Evolutionary conservation across 2,113 vertebrate species (phyloP).

Genomic region (Indri indri): DNA sequence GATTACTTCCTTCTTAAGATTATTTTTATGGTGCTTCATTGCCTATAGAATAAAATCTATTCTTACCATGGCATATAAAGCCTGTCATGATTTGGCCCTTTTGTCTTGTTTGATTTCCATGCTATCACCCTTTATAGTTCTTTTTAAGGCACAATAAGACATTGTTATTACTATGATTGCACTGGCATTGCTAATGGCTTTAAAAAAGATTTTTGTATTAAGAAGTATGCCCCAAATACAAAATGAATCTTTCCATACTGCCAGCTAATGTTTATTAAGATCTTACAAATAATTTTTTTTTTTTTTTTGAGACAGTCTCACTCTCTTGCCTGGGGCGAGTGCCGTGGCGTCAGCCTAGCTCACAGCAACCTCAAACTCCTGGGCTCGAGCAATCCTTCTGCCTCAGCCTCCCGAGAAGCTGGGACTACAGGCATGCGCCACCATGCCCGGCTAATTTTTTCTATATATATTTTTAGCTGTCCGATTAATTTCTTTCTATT

Average conservation of each 20-base stretch:
- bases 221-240: background rate
- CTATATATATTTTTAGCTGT: too few relatives aligned
- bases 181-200: background rate
- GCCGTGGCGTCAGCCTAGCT: too few relatives aligned
- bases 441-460: too few relatives aligned
- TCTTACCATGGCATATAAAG: background rate
- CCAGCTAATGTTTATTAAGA: background rate
- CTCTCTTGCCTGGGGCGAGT: too few relatives aligned
- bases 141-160: background rate
- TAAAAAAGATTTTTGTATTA: background rate
- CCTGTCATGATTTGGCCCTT: background rate
- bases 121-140: background rate
- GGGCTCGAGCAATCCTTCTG: too few relatives aligned
- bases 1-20: background rate
- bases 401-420: too few relatives aligned
- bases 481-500: too few relatives aligned
- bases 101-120: constrained; percentile 20
- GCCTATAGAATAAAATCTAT: background rate
- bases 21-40: background rate
- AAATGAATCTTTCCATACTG: background rate
- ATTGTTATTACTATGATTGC: background rate
- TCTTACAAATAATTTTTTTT: background rate
- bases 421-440: too few relatives aligned
- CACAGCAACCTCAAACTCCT: too few relatives aligned
- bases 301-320: too few relatives aligned